Percentiles rank a stretch among this genome's conserved stretches.
Conservation (phyloP, 2,888 invertebrate genomes). For the Hirtodrosophila trivittata region DNA sequence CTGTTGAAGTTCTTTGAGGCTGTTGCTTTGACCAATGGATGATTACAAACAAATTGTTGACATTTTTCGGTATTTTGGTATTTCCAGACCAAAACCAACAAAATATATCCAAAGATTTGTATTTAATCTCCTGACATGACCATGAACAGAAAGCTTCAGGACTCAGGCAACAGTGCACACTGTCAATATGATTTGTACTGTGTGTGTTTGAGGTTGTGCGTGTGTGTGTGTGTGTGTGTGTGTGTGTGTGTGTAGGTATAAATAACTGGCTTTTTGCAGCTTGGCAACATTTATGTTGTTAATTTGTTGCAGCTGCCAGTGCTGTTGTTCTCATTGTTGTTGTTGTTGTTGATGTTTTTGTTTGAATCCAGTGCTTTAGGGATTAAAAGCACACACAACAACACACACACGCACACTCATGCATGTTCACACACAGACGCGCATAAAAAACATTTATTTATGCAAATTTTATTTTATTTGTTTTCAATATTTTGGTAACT, state of each 20-base stretch:
- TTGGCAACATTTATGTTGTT: conserved; percentile 64
- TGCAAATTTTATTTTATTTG: conserved; percentile 78
- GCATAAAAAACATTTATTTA: conserved; percentile 65
- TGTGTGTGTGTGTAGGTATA: conserved; percentile 39
- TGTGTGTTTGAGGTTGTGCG: conserved; percentile 3
- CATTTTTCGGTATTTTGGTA: conserved; percentile 11
- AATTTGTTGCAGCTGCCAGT: conserved; percentile 62
- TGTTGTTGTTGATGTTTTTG: conserved; percentile 47
- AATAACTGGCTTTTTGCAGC: conserved; percentile 72
- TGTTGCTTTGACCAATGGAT: conserved; percentile 16
- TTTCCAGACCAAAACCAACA: conserved; percentile 36
- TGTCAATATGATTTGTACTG: conserved; percentile 17
- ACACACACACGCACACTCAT: conserved; percentile 15
- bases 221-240: conserved; percentile 16
- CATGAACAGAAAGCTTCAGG: conserved; percentile 46
- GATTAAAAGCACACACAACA: conserved; percentile 58
- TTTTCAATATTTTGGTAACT: conserved; percentile 78
- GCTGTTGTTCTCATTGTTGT: conserved; percentile 42
- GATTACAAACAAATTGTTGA: conserved; percentile 30
- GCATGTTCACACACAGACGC: neutral
- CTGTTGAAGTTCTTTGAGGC: conserved; percentile 31
- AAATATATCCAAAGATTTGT: conserved; percentile 60
- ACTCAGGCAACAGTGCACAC: conserved; percentile 20
- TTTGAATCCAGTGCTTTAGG: conserved; percentile 72
- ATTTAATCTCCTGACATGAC: conserved; percentile 71